Evolutionary conservation across 2,797 vertebrate genomes (phyloP), one percentile per base, ranked within the genome.

Genomic region (Anabas testudineus): DNA sequence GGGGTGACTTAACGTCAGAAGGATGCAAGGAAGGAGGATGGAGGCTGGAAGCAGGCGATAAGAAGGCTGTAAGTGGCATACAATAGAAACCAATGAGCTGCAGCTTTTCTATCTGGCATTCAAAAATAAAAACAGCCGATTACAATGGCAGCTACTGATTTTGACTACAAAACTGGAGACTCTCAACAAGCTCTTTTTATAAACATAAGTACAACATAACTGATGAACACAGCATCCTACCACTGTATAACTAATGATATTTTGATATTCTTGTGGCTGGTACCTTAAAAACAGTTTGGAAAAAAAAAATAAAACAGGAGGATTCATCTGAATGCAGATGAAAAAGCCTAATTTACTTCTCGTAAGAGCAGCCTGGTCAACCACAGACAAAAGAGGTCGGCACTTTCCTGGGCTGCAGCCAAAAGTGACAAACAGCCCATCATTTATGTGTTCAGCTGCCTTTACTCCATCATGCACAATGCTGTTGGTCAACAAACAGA

Each of bases 361-460:
- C 84, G 68, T 24, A 18, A 78, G 61, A 30, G 73, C n/a, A 45
- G 51, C 45, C 63, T 24, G 67, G 78, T 64, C 63, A 71, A 78
- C 51, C 22, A 0, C 1, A 34, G 65, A 86, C 80, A 83, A 60
- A 75, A 74, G 74, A 69, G 65, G 56, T 28, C 69, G 10, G 74
- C 74, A 21, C 71, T 64, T 48, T 54, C 18, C 61, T 64, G 80
- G 75, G 22, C 54, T 19, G 1, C 12, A 14, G 76, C 80, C 84
- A 81, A 78, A 55, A 18, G 24, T n/a, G 37, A 70, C 72, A 66
- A 78, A 81, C 76, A 67, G 55, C 57, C 61, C 71, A 59, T 82
- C 78, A 59, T 74, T 82, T 82, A 72, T 72, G 74, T 21, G 65
- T 72, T 57, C 42, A 2, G 42, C 65, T 55, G 72, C n/a, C 39